Conservation (phyloP, 2,113 vertebrate species). For the Struthidea cinerea region DNA sequence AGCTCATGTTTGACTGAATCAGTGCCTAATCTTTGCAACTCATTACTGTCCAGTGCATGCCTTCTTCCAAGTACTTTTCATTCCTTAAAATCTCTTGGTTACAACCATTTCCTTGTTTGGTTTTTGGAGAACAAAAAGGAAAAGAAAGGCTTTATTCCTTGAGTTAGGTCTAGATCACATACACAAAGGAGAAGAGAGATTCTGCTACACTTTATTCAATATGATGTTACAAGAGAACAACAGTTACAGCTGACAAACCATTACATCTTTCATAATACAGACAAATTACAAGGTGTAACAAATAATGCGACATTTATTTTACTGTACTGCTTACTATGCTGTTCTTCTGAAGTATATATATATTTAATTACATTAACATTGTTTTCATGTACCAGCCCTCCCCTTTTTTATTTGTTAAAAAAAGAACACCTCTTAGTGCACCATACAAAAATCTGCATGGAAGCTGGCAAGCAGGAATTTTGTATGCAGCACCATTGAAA, state of each 20-base stretch:
- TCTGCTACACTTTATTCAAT: conserved; percentile 87
- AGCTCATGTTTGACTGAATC: neutral
- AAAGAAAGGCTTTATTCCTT: neutral
- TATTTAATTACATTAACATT: conserved; percentile 72
- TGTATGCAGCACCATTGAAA: conserved; percentile 73
- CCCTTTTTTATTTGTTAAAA: conserved; percentile 58
- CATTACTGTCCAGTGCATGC: neutral
- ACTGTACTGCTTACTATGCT: conserved; percentile 79
- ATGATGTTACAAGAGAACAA: conserved; percentile 92
- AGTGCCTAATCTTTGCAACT: neutral
- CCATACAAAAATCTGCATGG: conserved; percentile 73
- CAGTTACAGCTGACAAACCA: conserved; percentile 89
- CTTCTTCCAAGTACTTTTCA: neutral
- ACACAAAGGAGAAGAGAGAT: conserved; percentile 51
- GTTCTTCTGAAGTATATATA: conserved; percentile 68
- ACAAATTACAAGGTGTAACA: conserved; percentile 91
- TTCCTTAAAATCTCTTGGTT: conserved; percentile 1
- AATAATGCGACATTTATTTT: conserved; percentile 86
- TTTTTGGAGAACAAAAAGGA: neutral
- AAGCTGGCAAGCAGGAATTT: conserved; percentile 73
- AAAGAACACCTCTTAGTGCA: conserved; percentile 79
- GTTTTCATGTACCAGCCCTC: conserved; percentile 76
- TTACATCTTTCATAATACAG: conserved; percentile 94
- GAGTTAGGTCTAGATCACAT: neutral
- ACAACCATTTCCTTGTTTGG: neutral